These are phyloP conservation scores for Scytalopus superciliaris DNA, from an alignment of 2,113 vertebrate genomes.

Conservation along the genomic window DNA sequence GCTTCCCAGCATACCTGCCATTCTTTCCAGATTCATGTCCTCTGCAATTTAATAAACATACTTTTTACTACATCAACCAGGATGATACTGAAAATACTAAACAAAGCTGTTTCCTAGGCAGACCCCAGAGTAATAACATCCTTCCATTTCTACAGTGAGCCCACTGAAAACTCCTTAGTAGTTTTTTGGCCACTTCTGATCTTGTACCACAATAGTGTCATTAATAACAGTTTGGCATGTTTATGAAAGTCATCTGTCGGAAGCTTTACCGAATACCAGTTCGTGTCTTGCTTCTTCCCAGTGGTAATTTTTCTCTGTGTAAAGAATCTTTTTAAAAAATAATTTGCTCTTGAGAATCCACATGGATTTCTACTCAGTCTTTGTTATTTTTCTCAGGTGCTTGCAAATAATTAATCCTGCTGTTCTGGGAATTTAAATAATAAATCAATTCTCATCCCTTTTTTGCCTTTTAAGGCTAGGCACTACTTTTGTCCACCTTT, in stretches of 20 bases:
- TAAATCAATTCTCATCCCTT: background rate
- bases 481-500: background rate
- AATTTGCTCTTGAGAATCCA: background rate
- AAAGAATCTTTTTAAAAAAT: background rate
- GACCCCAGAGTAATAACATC: background rate
- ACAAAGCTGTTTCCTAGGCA: background rate
- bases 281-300: background rate
- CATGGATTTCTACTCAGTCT: background rate
- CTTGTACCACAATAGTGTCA: background rate
- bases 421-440: background rate
- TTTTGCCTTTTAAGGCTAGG: background rate
- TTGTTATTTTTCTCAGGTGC: background rate
- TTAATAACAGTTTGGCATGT: background rate
- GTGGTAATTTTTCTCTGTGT: background rate
- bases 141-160: background rate
- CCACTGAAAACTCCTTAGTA: background rate
- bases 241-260: background rate
- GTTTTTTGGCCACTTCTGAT: background rate
- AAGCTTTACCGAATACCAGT: background rate
- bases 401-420: background rate
- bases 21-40: slow-evolving; percentile 32
- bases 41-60: background rate
- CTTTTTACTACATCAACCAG: background rate
- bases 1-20: slow-evolving; percentile 5
- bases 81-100: background rate